These are phyloP conservation scores for Melanotaenia parkinsoni DNA, from an alignment of 2,797 vertebrate genomes.

Conservation along the genomic window DNA sequence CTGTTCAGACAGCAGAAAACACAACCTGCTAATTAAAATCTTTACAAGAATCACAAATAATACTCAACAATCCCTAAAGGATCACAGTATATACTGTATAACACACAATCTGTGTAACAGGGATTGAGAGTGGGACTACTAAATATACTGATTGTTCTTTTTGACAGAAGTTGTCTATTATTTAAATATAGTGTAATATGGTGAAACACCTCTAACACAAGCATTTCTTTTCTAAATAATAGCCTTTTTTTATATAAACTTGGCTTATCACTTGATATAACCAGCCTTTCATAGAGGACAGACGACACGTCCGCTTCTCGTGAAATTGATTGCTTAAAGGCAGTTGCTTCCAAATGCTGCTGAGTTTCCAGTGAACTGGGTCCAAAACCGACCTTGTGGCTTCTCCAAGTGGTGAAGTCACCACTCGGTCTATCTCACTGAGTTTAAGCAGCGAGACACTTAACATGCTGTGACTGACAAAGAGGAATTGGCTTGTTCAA, in stretches of 20 bases:
- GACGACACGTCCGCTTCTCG: conserved; percentile 33
- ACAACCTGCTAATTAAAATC: too few relatives aligned
- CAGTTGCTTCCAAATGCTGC: conserved; percentile 26
- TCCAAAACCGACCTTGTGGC: conserved; percentile 16
- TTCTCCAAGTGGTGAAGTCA: conserved; percentile 24
- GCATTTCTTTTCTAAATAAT: background rate
- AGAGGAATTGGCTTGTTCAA: background rate
- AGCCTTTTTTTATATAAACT: background rate
- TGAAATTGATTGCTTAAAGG: conserved; percentile 32
- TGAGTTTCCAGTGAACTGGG: conserved; percentile 19
- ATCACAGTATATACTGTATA: background rate
- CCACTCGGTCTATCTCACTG: background rate
- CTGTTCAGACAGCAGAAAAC: background rate
- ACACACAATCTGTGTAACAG: background rate
- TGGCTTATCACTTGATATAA: background rate
- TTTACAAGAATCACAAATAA: too few relatives aligned
- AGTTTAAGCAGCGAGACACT: conserved; percentile 4
- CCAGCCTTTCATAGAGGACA: background rate
- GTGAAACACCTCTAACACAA: background rate
- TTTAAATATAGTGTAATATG: background rate
- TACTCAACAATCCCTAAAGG: background rate
- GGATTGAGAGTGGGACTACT: too few relatives aligned
- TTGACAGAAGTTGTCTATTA: background rate
- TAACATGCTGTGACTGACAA: conserved; percentile 4
- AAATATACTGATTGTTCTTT: background rate